Evolutionary conservation across 2,797 vertebrate genomes (phyloP).

Genomic region (Melanotaenia nigrans): DNA sequence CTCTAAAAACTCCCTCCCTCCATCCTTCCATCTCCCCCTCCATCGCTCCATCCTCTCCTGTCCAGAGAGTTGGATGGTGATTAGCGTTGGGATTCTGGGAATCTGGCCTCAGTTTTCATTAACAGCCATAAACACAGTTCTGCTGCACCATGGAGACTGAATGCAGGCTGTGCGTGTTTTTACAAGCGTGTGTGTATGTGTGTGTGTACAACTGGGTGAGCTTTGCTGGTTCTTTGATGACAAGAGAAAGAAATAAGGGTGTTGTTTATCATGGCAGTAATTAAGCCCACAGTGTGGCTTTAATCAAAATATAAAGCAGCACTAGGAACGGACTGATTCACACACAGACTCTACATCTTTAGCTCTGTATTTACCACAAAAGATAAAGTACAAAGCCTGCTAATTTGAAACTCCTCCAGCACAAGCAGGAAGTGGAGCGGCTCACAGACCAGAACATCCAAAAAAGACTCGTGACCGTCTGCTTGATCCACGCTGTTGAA

Average conservation of each 20-base stretch:
- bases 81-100: conserved; percentile 75
- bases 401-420: conserved; percentile 13
- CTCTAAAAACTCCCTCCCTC: conserved; percentile 12
- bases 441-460: not conserved
- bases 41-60: conserved; percentile 25
- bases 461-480: not conserved
- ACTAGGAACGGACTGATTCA: conserved; percentile 48
- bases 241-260: conserved; percentile 42
- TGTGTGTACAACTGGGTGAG: conserved; percentile 44
- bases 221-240: conserved; percentile 62
- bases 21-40: not conserved
- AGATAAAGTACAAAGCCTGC: conserved; percentile 20
- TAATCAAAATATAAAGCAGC: conserved; percentile 78
- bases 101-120: conserved; percentile 75
- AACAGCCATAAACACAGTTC: conserved; percentile 76
- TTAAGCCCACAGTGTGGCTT: conserved; percentile 72
- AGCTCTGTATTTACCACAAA: conserved; percentile 35
- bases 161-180: conserved; percentile 48
- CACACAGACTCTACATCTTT: conserved; percentile 24
- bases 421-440: too few species aligned
- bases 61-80: conserved; percentile 76
- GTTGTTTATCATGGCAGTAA: conserved; percentile 80
- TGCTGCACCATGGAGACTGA: conserved; percentile 59
- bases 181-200: conserved; percentile 18
- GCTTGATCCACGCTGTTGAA: conserved; percentile 16